Evolutionary conservation across 2,113 vertebrate genomes (phyloP).

Genomic region (Tragelaphus scriptus): DNA sequence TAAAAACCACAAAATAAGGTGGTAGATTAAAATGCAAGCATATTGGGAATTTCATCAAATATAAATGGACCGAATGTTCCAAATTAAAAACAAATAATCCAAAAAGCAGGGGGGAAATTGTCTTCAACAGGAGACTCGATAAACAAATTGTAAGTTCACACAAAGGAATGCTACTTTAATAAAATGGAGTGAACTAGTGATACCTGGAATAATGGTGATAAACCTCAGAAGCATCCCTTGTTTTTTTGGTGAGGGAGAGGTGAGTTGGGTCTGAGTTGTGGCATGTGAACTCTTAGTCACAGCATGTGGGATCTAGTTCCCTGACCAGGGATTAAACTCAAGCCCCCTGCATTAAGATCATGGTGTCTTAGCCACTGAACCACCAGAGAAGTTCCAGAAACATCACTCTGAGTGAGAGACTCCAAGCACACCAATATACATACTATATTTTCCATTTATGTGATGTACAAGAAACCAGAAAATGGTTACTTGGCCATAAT

Average conservation of each 20-base stretch:
- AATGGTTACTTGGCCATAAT: not conserved
- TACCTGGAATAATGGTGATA: not conserved
- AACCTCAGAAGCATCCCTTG: not conserved
- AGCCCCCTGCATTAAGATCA: not conserved
- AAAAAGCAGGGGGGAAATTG: not conserved
- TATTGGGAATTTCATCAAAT: not conserved
- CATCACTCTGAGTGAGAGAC: not conserved
- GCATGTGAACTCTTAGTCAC: not conserved
- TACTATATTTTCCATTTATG: not conserved
- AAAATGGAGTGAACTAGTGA: not conserved
- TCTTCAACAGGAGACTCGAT: not conserved
- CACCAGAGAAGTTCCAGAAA: not conserved
- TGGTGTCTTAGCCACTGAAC: not conserved
- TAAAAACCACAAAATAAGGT: slow-evolving; percentile 9
- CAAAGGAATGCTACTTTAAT: not conserved
- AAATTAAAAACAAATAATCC: not conserved
- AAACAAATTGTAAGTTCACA: not conserved
- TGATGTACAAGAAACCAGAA: not conserved
- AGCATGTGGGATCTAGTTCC: not conserved
- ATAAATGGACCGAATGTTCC: not conserved
- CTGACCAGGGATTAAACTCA: not conserved
- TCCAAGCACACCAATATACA: not conserved
- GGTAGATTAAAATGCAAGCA: not conserved
- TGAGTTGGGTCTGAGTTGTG: not conserved
- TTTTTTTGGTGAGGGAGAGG: not conserved